Percentiles rank a stretch among this genome's conserved stretches.
Evolutionary conservation across 2,113 vertebrate genomes (phyloP).

Genomic region (human (Homo sapiens)): GRCh38 chr6:64270501-64271000

Average conservation of each 20-base stretch:
- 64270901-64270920: neutral
- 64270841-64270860: neutral
- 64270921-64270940: neutral
- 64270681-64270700: neutral
- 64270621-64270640: neutral
- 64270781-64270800: neutral
- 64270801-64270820: neutral
- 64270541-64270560: neutral
- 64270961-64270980: neutral
- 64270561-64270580: neutral
- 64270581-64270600: neutral
- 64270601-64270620: neutral
- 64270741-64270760: too few relatives aligned
- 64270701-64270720: neutral
- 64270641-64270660: neutral
- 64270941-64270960: neutral
- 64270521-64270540: neutral
- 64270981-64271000: neutral
- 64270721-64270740: neutral
- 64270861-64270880: neutral
- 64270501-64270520: neutral
- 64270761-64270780: accelerated
- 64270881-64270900: neutral
- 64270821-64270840: neutral
- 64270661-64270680: neutral